A percentile compares a stretch with the other conserved stretches of the same genome.
Evolutionary conservation across 1,140 invertebrate species (phyloP).

Genomic region (Magallana ariakensis): DNA sequence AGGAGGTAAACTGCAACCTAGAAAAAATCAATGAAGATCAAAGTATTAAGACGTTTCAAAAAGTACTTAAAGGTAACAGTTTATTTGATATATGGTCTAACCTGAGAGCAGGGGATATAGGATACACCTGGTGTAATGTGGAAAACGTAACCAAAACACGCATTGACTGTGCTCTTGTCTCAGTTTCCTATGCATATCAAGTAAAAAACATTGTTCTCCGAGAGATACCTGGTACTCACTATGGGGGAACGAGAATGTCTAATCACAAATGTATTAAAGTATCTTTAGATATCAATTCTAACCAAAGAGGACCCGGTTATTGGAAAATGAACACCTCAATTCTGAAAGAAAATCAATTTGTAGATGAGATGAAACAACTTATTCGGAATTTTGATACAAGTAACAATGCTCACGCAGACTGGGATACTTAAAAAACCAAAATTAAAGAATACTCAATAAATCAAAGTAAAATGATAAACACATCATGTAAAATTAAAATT

Average conservation of each 20-base stretch:
- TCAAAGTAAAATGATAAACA: background rate
- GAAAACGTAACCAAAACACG: background rate
- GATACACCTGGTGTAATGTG: too few species aligned
- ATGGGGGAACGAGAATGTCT: background rate
- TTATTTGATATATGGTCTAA: too few species aligned
- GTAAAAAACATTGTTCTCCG: background rate
- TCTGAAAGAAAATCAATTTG: too few species aligned
- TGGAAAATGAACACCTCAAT: slow-evolving; percentile 7
- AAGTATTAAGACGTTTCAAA: too few species aligned
- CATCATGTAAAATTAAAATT: background rate
- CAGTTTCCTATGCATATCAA: background rate
- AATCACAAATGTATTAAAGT: background rate
- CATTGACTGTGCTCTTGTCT: background rate
- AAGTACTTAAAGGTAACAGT: too few species aligned
- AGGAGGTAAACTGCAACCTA: slow-evolving; percentile 4
- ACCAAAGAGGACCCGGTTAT: background rate
- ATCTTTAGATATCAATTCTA: background rate
- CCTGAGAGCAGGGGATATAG: too few species aligned
- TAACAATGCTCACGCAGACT: background rate
- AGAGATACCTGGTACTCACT: slow-evolving; percentile 6
- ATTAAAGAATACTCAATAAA: slow-evolving; percentile 22
- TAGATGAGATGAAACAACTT: background rate
- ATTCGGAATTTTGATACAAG: background rate
- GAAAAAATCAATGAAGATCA: background rate
- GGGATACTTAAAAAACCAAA: background rate